These are phyloP conservation scores for Odiellus spinosus DNA, from an alignment of 2,888 invertebrate genomes.

Conservation along the genomic window DNA sequence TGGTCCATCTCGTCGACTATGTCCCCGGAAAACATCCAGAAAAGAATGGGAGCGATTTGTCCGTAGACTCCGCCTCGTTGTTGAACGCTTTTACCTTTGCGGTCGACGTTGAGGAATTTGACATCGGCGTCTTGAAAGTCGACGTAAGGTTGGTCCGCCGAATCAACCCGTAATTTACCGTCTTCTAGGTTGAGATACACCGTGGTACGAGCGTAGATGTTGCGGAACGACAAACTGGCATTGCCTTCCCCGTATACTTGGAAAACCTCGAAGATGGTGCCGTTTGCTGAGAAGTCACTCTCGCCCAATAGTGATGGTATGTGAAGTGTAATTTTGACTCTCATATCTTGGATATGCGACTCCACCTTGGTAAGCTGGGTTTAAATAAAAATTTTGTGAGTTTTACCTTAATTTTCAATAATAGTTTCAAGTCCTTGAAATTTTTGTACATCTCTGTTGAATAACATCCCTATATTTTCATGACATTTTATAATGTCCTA, in stretches of 20 bases:
- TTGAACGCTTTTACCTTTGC: constrained; percentile 5
- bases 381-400: no score
- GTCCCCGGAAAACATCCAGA: constrained; percentile 20
- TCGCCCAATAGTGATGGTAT: constrained; percentile 17
- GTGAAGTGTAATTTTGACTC: constrained; percentile 16
- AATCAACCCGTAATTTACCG: constrained; percentile 15
- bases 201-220: constrained; percentile 20
- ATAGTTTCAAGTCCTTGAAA: no score
- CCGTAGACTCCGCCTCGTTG: constrained; percentile 12
- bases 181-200: constrained; percentile 19
- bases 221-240: constrained; percentile 18
- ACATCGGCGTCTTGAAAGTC: constrained; percentile 19
- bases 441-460: no score
- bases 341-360: constrained; percentile 8
- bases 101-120: constrained; percentile 12
- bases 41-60: constrained; percentile 19
- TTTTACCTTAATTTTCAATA: no score
- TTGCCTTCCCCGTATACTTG: constrained; percentile 18
- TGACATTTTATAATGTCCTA: no score
- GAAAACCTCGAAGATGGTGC: constrained; percentile 19
- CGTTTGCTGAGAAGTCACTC: constrained; percentile 18
- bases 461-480: no score
- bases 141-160: constrained; percentile 21
- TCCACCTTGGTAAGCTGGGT: no score
- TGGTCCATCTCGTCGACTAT: constrained; percentile 18